Conservation (phyloP, 2,888 invertebrate species). For the Gryllus longicercus region DNA sequence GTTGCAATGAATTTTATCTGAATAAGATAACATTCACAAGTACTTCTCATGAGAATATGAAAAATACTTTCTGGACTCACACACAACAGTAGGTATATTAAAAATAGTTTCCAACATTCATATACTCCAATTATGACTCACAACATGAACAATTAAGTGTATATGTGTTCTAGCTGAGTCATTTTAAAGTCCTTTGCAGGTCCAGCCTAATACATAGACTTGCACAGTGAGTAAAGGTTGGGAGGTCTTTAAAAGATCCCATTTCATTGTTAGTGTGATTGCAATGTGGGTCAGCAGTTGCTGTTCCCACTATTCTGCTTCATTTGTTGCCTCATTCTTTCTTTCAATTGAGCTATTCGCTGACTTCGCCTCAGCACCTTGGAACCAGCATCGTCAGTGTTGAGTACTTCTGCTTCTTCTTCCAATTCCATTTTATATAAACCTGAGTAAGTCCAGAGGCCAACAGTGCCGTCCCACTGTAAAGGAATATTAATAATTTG, state of each 20-base stretch:
- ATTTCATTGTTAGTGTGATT: background rate
- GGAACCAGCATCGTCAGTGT: background rate
- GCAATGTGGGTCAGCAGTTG: conserved; percentile 11
- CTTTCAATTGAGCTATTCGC: conserved; percentile 40
- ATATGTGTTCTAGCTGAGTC: background rate
- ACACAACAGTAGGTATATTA: background rate
- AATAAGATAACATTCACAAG: background rate
- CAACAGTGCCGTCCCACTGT: conserved; percentile 48
- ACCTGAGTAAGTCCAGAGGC: conserved; percentile 44
- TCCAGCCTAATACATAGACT: no score
- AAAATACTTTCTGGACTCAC: background rate
- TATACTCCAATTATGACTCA: background rate
- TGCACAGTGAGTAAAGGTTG: no score
- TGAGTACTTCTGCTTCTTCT: conserved; percentile 33
- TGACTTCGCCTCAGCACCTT: conserved; percentile 41
- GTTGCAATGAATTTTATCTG: background rate
- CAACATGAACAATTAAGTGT: conserved; percentile 6
- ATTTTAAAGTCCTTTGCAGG: background rate
- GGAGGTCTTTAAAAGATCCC: background rate
- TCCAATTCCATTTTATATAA: conserved; percentile 34
- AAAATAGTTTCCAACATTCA: background rate
- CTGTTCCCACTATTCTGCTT: conserved; percentile 21
- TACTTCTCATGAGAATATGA: conserved; percentile 1
- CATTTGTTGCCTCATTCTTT: conserved; percentile 40
- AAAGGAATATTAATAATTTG: conserved; percentile 32